These are phyloP conservation scores for Nemurella pictetii DNA, from an alignment of 2,888 invertebrate species.

Conservation along the genomic window DNA sequence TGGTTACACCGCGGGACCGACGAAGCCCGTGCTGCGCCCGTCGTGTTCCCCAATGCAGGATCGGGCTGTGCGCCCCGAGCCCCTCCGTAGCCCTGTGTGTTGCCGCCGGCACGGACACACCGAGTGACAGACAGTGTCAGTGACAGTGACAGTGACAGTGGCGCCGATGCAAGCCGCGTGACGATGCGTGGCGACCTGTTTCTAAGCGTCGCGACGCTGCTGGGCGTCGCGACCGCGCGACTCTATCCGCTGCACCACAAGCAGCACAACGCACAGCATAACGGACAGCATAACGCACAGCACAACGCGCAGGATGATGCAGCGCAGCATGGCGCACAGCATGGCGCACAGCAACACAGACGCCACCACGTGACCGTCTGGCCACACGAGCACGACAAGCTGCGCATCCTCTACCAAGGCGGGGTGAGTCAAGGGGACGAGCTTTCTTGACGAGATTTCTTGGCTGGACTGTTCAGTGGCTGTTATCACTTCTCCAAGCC, in stretches of 20 bases:
- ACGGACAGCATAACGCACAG: not conserved
- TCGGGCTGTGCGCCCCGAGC: too few relatives aligned
- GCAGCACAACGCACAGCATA: not conserved
- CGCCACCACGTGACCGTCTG: not conserved
- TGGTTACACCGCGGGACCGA: too few relatives aligned
- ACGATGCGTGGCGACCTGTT: not conserved
- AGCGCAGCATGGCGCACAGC: not conserved
- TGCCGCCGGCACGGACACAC: too few relatives aligned
- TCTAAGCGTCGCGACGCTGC: not conserved
- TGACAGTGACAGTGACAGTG: not conserved
- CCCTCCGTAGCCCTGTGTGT: too few relatives aligned
- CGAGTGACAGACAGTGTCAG: too few relatives aligned
- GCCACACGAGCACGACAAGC: not conserved
- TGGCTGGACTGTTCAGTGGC: too few relatives aligned
- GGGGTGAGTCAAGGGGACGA: too few relatives aligned
- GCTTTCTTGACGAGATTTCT: too few relatives aligned
- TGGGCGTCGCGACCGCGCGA: not conserved
- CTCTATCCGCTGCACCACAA: not conserved
- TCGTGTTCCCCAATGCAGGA: too few relatives aligned
- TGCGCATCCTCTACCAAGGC: not conserved
- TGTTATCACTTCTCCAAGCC: too few relatives aligned
- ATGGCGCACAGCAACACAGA: not conserved
- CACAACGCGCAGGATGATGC: too few relatives aligned
- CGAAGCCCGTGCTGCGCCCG: too few relatives aligned
- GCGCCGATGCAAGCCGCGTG: not conserved